These are phyloP conservation scores for Misgurnus mizolepis DNA, from an alignment of 2,113 vertebrate species.

Conservation along the genomic window DNA sequence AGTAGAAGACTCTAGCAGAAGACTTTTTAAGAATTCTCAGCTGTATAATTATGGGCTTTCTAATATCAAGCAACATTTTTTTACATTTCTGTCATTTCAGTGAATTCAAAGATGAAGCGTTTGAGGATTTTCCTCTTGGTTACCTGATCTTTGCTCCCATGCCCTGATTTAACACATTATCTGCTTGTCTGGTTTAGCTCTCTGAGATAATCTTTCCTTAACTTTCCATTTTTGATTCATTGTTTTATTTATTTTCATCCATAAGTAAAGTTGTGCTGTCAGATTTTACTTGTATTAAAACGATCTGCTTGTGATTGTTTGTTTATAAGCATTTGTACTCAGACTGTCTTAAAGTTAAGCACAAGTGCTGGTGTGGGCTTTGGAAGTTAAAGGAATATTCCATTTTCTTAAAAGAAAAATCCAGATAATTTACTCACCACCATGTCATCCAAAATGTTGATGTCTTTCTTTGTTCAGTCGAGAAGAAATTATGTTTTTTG, in stretches of 20 bases:
- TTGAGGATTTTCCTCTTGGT: neutral
- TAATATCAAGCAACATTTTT: neutral
- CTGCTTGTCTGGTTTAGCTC: constrained; percentile 18
- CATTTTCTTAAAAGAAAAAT: too few relatives aligned
- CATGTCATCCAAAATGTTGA: too few relatives aligned
- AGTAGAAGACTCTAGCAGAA: too few relatives aligned
- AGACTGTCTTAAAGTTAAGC: neutral
- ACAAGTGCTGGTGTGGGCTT: neutral
- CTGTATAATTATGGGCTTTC: neutral
- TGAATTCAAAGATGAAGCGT: constrained; percentile 18
- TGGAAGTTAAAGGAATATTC: too few relatives aligned
- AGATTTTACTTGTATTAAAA: too few relatives aligned
- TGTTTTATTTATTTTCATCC: constrained; percentile 18
- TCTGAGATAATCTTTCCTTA: constrained; percentile 1
- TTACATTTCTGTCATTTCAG: constrained; percentile 1
- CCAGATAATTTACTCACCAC: too few relatives aligned
- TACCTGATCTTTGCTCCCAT: constrained; percentile 10
- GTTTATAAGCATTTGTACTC: neutral
- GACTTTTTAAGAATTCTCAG: neutral
- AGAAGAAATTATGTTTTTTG: too few relatives aligned
- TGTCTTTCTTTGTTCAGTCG: too few relatives aligned
- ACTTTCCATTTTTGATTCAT: neutral
- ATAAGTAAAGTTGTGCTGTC: neutral
- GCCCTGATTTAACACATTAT: constrained; percentile 21
- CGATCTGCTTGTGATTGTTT: neutral